A percentile compares a stretch with the other conserved stretches of the same genome.
phyloP scores from a whole-genome alignment of 2,797 vertebrate species.

The Salmo trutta region DNA sequence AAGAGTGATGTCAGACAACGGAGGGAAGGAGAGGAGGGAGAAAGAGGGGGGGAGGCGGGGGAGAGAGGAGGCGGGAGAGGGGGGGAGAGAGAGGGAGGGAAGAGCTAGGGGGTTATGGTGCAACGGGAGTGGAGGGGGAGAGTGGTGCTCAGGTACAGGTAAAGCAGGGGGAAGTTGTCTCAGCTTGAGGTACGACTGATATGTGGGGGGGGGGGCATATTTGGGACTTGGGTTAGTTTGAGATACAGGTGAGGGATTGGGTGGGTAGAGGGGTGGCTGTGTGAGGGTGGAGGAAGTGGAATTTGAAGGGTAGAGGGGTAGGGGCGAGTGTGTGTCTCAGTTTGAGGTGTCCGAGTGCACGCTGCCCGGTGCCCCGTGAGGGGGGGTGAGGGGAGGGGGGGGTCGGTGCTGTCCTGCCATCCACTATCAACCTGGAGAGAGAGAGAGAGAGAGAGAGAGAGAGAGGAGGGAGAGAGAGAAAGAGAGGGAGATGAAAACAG shows the following conservation, averaged over 20 bases:
- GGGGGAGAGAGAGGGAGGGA: too few relatives aligned
- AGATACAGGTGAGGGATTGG: background rate
- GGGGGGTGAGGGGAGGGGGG: slow-evolving; percentile 44
- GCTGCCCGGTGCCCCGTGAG: slow-evolving; percentile 29
- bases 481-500: background rate
- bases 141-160: background rate
- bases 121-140: too few relatives aligned
- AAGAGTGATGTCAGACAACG: slow-evolving; percentile 5
- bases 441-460: slow-evolving; percentile 24
- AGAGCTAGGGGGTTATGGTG: background rate
- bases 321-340: slow-evolving; percentile 29
- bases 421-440: slow-evolving; percentile 48
- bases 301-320: background rate
- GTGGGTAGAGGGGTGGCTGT: too few relatives aligned
- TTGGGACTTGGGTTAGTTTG: background rate
- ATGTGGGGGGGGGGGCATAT: background rate
- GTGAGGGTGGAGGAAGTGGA: background rate
- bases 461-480: background rate
- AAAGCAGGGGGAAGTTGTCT: background rate
- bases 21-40: background rate
- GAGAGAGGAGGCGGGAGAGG: too few relatives aligned
- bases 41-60: background rate
- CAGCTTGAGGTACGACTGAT: slow-evolving; percentile 14
- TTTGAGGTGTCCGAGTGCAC: slow-evolving; percentile 61
- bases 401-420: slow-evolving; percentile 58